Conservation (phyloP, 2,113 vertebrate species). For the Nothobranchius kuhntae region DNA sequence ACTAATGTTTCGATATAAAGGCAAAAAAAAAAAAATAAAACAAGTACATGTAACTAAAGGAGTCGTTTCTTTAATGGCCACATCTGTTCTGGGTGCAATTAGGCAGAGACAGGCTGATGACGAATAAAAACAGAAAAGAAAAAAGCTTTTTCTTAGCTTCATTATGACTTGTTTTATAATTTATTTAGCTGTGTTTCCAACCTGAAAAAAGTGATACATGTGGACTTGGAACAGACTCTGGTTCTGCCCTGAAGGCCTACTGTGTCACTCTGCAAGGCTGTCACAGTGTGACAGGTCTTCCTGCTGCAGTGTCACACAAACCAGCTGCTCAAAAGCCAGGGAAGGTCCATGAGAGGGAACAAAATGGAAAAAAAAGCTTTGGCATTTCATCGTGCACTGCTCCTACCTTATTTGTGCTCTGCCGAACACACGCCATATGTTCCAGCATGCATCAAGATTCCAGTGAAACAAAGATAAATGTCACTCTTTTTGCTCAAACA, state of each 20-base stretch:
- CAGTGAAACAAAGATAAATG: constrained; percentile 15
- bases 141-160: constrained; percentile 29
- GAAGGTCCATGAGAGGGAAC: constrained; percentile 4
- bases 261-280: constrained; percentile 23
- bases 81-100: constrained; percentile 32
- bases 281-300: constrained; percentile 45
- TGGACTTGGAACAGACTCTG: constrained; percentile 32
- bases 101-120: constrained; percentile 41
- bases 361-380: constrained; percentile 3
- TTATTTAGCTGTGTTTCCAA: constrained; percentile 9
- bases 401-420: neutral
- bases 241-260: constrained; percentile 29
- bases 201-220: constrained; percentile 1
- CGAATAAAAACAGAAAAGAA: constrained; percentile 38
- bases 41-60: constrained; percentile 17
- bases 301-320: constrained; percentile 45
- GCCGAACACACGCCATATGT: constrained; percentile 1
- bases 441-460: constrained; percentile 10
- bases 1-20: neutral
- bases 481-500: constrained; percentile 27
- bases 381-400: neutral
- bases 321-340: constrained; percentile 21
- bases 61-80: constrained; percentile 7
- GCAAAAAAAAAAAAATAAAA: neutral
- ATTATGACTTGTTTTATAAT: constrained; percentile 14